Conservation (phyloP, 2,888 invertebrate genomes). For the Athrips mouffetella region DNA sequence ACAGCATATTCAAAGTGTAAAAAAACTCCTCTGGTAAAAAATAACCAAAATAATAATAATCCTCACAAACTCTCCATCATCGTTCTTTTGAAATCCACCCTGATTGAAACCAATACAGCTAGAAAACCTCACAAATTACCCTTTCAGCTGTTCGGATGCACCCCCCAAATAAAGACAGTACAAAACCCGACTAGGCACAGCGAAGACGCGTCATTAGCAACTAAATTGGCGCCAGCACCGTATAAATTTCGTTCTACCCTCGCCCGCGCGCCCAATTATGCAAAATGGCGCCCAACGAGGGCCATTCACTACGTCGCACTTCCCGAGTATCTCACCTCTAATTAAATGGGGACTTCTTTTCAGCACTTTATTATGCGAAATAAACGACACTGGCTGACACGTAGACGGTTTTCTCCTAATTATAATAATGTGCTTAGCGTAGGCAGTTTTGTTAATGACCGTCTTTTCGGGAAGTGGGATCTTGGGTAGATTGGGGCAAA, state of each 20-base stretch:
- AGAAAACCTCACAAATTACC: conserved; percentile 1
- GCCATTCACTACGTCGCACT: conserved; percentile 69
- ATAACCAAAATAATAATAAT: too few species aligned
- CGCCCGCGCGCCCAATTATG: conserved; percentile 71
- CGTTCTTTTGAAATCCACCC: not conserved
- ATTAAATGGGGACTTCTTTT: conserved; percentile 75
- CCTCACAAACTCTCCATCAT: too few species aligned
- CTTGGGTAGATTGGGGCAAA: not conserved
- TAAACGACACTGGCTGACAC: conserved; percentile 59
- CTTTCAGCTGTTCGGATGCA: conserved; percentile 10
- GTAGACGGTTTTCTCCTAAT: conserved; percentile 21
- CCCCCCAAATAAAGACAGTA: conserved; percentile 16
- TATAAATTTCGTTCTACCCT: conserved; percentile 75
- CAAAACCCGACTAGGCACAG: conserved; percentile 52
- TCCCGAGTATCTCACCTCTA: conserved; percentile 73
- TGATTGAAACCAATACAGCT: conserved; percentile 7
- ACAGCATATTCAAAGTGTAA: too few species aligned
- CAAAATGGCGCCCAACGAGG: conserved; percentile 75
- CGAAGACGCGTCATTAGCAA: conserved; percentile 75
- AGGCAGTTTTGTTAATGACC: conserved; percentile 8
- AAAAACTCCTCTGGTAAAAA: too few species aligned
- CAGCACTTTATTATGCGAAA: conserved; percentile 74
- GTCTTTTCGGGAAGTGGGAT: conserved; percentile 1
- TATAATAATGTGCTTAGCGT: conserved; percentile 16
- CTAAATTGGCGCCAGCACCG: conserved; percentile 73